These are phyloP conservation scores for Heterotilapia buettikoferi DNA, from an alignment of 2,113 vertebrate species.

Conservation along the genomic window DNA sequence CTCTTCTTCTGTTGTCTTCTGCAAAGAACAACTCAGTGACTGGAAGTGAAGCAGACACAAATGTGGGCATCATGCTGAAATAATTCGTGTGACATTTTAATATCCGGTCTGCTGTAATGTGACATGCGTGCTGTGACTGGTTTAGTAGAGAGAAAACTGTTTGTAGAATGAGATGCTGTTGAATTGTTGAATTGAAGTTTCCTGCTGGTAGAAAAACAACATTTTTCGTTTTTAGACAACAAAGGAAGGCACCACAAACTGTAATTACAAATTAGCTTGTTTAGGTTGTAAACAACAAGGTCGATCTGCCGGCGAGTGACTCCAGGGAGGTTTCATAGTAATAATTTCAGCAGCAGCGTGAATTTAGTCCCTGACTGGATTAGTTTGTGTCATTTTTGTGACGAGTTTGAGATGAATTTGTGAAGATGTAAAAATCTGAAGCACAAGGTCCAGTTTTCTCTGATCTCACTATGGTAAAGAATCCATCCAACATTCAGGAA, in stretches of 20 bases:
- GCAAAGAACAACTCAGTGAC: neutral
- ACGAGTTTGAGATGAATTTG: neutral
- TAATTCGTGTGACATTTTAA: accelerated
- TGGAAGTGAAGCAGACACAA: neutral
- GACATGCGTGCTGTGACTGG: neutral
- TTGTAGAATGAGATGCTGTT: neutral
- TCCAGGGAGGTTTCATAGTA: neutral
- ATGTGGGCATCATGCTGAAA: neutral
- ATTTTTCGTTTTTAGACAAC: neutral
- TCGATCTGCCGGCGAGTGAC: neutral
- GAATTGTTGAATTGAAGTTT: neutral
- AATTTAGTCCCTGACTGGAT: neutral
- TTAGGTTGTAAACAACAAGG: neutral
- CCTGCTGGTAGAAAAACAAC: neutral
- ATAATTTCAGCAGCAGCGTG: neutral
- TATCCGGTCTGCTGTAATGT: neutral
- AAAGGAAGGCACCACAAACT: neutral
- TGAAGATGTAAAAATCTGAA: neutral
- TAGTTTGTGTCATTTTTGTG: neutral
- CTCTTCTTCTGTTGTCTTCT: neutral
- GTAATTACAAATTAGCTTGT: neutral
- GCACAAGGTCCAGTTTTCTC: neutral
- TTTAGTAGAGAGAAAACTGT: neutral
- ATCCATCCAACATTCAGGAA: neutral
- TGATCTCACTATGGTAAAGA: neutral